phyloP scores from a whole-genome alignment of 92 coral and sea anemone genomes.

The Chrysogorgia sp. region DNA sequence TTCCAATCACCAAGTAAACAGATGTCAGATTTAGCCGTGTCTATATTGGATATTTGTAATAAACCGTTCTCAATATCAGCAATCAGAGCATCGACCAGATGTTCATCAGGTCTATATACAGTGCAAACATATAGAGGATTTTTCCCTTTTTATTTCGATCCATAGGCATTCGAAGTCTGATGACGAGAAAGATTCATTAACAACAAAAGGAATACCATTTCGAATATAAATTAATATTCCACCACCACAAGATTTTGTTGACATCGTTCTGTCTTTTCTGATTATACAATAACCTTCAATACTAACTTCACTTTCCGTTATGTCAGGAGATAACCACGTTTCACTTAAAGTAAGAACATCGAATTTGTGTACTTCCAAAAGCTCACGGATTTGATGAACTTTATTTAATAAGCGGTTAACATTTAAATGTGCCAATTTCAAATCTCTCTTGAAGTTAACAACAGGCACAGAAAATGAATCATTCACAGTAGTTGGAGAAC shows the following conservation, averaged over 20 bases:
- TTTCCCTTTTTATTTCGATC: no score
- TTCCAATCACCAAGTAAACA: no score
- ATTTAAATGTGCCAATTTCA: conserved; percentile 21
- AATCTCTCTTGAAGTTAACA: background rate
- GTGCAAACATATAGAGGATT: no score
- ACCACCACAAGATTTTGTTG: conserved; percentile 8
- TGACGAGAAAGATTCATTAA: background rate
- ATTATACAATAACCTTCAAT: background rate
- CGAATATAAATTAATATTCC: conserved; percentile 7
- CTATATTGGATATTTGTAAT: no score
- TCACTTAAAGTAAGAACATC: conserved; percentile 42
- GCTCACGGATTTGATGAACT: conserved; percentile 22
- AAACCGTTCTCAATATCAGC: no score
- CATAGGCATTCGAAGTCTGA: no score
- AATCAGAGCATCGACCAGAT: no score
- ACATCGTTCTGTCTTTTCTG: conserved; percentile 14
- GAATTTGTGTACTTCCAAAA: conserved; percentile 3
- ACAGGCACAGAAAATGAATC: no score
- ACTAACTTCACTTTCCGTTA: background rate
- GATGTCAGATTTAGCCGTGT: no score
- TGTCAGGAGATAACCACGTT: conserved; percentile 32
- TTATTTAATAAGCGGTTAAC: conserved; percentile 46
- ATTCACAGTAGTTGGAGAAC: no score
- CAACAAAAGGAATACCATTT: background rate
- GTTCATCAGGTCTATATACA: no score